These are phyloP conservation scores for Misgurnus anguillicaudatus DNA, from an alignment of 2,113 vertebrate species.

Conservation along the genomic window DNA sequence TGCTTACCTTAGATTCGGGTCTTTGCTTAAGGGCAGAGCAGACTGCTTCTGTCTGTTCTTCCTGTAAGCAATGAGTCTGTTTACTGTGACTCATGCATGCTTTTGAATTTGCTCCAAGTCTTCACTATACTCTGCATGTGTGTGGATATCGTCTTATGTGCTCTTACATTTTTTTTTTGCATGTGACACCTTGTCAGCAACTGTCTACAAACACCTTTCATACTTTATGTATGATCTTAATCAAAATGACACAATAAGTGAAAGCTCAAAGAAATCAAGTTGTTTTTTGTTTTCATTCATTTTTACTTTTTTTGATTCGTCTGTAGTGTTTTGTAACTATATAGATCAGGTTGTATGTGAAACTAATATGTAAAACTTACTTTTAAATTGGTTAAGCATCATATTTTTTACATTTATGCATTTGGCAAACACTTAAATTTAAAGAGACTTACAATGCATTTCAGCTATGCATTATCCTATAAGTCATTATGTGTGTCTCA, in stretches of 20 bases:
- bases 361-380: too few species aligned
- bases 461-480: too few species aligned
- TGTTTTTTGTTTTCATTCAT: background rate
- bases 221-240: background rate
- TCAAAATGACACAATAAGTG: background rate
- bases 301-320: background rate
- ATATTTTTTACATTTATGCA: too few species aligned
- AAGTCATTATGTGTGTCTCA: too few species aligned
- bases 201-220: background rate
- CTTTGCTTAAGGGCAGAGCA: constrained; percentile 10
- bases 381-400: too few species aligned
- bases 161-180: background rate
- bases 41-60: constrained; percentile 21
- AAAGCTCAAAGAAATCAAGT: background rate
- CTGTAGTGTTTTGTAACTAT: background rate
- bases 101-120: background rate
- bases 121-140: background rate
- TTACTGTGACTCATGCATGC: constrained; percentile 26
- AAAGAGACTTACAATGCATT: too few species aligned
- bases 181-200: background rate
- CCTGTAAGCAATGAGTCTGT: constrained; percentile 17
- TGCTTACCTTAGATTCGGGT: constrained; percentile 7
- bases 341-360: too few species aligned
- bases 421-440: too few species aligned
- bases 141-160: background rate